A percentile compares a stretch with the other conserved stretches of the same genome.
These are phyloP conservation scores for Dicerorhinus sumatrensis DNA, from an alignment of 2,113 vertebrate genomes.

Conservation along the genomic window DNA sequence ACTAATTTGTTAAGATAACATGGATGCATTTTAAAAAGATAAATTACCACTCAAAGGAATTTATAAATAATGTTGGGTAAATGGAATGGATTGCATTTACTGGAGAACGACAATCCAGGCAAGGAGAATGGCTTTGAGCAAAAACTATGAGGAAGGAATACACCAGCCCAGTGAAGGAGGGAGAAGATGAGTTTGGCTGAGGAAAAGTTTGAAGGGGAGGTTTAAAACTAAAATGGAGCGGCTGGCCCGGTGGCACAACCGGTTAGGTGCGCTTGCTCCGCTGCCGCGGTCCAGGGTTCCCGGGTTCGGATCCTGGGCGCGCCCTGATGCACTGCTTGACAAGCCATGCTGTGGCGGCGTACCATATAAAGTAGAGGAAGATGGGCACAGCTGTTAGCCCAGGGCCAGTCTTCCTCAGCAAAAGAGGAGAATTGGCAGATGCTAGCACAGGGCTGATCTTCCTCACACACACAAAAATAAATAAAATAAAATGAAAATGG, in stretches of 20 bases:
- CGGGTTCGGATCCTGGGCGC: too few species aligned
- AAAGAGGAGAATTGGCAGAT: too few species aligned
- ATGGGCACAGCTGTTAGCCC: too few species aligned
- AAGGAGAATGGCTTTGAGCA: neutral
- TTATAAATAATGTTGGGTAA: neutral
- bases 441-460: too few species aligned
- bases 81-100: neutral
- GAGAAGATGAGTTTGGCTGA: neutral
- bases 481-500: neutral
- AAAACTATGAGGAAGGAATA: neutral
- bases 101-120: neutral
- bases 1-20: neutral
- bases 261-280: too few species aligned
- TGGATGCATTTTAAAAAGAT: neutral
- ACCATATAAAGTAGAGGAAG: too few species aligned
- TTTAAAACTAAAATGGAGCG: neutral
- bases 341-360: too few species aligned
- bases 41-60: neutral
- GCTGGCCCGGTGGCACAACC: too few species aligned
- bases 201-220: neutral
- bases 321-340: too few species aligned
- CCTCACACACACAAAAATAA: too few species aligned
- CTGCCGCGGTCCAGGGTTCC: too few species aligned
- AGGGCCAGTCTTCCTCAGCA: too few species aligned
- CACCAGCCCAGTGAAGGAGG: neutral